phyloP scores from a whole-genome alignment of 1,140 invertebrate species.

The Drosophila saltans region DNA sequence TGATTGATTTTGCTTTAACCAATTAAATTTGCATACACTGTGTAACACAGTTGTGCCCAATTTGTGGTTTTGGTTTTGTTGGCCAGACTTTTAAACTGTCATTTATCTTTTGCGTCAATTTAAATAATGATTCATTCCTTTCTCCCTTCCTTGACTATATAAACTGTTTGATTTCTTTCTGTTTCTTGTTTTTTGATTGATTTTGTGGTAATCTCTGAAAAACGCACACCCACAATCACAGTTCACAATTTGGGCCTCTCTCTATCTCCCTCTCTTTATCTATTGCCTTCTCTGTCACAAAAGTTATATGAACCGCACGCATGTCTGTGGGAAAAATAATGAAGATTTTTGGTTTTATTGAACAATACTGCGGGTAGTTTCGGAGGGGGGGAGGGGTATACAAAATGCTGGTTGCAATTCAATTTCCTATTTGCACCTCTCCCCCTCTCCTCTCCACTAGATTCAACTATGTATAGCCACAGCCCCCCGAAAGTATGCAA shows the following conservation, averaged over 20 bases:
- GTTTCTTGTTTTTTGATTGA: constrained; percentile 52
- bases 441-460: neutral
- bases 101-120: constrained; percentile 64
- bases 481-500: constrained; percentile 31
- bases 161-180: constrained; percentile 4
- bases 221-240: constrained; percentile 30
- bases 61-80: constrained; percentile 23
- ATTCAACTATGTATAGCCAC: neutral
- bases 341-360: constrained; percentile 59
- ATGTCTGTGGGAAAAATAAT: constrained; percentile 61
- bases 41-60: neutral
- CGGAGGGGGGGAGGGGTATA: neutral
- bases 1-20: constrained; percentile 7
- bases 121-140: constrained; percentile 62
- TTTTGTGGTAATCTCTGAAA: constrained; percentile 60
- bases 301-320: constrained; percentile 47
- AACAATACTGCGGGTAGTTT: neutral
- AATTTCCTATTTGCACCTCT: constrained; percentile 41
- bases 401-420: constrained; percentile 64
- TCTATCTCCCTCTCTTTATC: no score
- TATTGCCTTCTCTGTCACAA: neutral
- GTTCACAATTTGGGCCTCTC: constrained; percentile 19
- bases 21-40: constrained; percentile 8
- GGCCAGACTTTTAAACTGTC: constrained; percentile 64
- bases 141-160: constrained; percentile 20